Base-by-base conservation (phyloP, 1,140 invertebrate species). In the Heliconius eleuchia region DNA sequence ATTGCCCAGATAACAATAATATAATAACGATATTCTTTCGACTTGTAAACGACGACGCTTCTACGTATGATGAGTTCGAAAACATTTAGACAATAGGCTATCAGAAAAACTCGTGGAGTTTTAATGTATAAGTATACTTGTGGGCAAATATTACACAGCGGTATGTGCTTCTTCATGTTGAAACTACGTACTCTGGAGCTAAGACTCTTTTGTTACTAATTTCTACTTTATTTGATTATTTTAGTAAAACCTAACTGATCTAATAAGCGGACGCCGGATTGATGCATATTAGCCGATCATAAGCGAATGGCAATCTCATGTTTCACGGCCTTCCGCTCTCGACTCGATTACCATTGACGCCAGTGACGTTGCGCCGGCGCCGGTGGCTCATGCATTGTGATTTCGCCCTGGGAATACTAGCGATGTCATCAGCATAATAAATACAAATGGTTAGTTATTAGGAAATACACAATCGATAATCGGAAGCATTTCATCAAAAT, bases 271-370 rank as follows among this genome's bases (percentile, higher is more conserved):
- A 74, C 55, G 42, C 74, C 66, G 55, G 73, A 80, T 80, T 74
- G 81, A 85, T 88, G 88, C 81, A 86, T 87, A 85, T 85, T 83
- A 87, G 84, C 84, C 82, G 84, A 90, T 87, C 89, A 87, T 84
- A 81, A 91, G 85, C 89, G 89, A 90, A 85, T 86, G 86, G 86
- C 84, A 86, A 87, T 89, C 85, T 94, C 91, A 86, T 80, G 85
- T 93, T 94, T 89, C 92, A 86, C 84, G 92, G 83, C 92, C 92
- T 94, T 94, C 91, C 90, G 82, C 81, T 87, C 86, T 84, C 84
- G 88, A 91, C 87, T 93, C 91, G 89, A 90, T 94, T 94, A 92
- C 92, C 86, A 87, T 78, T 86, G 91, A 86, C 91, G 90, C 87
- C 90, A 83, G 83, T 88, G 90, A 91, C 89, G 89, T 86, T 87